Conservation (phyloP, 1,140 invertebrate genomes). For the Dendrolimus kikuchii region DNA sequence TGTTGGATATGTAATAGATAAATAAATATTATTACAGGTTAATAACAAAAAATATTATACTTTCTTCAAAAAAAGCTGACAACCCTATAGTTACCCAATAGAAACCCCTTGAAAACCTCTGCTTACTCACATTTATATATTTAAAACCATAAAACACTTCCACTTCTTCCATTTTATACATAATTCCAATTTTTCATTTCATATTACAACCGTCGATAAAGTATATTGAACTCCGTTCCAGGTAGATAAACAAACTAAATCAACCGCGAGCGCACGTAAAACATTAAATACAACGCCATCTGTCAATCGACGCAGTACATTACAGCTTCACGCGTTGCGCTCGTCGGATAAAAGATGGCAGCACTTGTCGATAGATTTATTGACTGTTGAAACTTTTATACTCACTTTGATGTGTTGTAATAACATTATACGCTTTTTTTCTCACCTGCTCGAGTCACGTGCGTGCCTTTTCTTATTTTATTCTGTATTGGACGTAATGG, state of each 20-base stretch:
- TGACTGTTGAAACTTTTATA: slow-evolving; percentile 45
- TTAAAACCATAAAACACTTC: no score
- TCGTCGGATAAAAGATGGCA: slow-evolving; percentile 50
- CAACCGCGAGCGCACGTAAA: slow-evolving; percentile 15
- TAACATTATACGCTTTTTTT: slow-evolving; percentile 30
- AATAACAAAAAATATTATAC: no score
- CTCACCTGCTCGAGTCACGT: slow-evolving; percentile 13
- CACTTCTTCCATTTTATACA: no score
- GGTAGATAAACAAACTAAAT: neutral
- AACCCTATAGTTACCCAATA: no score
- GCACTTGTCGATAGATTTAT: slow-evolving; percentile 51
- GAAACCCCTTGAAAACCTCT: no score
- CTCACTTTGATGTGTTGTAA: slow-evolving; percentile 30
- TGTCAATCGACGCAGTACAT: slow-evolving; percentile 49
- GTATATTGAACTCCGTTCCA: no score
- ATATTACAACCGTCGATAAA: no score
- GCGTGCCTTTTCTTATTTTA: slow-evolving; percentile 11
- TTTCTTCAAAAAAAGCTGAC: no score
- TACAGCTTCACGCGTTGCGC: slow-evolving; percentile 44
- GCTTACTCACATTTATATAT: no score
- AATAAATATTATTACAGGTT: no score
- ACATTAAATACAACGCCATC: slow-evolving; percentile 39
- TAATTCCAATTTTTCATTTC: no score
- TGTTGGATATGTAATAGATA: no score
- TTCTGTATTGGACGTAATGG: slow-evolving; percentile 5